These are phyloP conservation scores for Podarcis siculus DNA, from an alignment of 2,797 vertebrate genomes.

Conservation along the genomic window DNA sequence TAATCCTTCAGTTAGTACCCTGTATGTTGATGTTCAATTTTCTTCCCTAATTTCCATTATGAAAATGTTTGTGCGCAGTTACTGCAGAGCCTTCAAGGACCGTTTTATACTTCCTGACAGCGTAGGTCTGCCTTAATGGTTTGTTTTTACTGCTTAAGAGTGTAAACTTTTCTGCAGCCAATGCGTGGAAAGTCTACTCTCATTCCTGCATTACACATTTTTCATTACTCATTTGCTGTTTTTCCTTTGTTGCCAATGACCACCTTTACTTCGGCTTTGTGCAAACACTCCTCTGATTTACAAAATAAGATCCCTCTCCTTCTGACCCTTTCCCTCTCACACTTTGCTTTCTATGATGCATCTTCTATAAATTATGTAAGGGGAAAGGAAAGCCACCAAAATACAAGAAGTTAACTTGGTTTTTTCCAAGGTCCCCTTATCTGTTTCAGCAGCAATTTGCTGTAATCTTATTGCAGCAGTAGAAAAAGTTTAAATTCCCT, in stretches of 20 bases:
- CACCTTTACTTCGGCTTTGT: slow-evolving; percentile 74
- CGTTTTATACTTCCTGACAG: slow-evolving; percentile 89
- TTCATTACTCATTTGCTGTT: slow-evolving; percentile 78
- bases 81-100: slow-evolving; percentile 84
- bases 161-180: slow-evolving; percentile 93
- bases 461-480: too few species aligned
- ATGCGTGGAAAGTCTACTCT: slow-evolving; percentile 92
- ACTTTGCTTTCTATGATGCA: background rate
- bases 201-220: slow-evolving; percentile 84
- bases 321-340: background rate
- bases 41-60: slow-evolving; percentile 42
- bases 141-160: slow-evolving; percentile 94
- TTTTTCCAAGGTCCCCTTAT: background rate
- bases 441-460: background rate
- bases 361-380: background rate
- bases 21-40: slow-evolving; percentile 83
- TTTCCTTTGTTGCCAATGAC: slow-evolving; percentile 69
- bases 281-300: slow-evolving; percentile 67
- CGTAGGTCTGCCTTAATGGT: slow-evolving; percentile 91
- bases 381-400: background rate
- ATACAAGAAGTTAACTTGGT: background rate
- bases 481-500: slow-evolving; percentile 50
- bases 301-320: slow-evolving; percentile 23
- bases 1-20: slow-evolving; percentile 59
- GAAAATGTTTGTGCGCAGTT: slow-evolving; percentile 84